phyloP scores from a whole-genome alignment of 1,140 invertebrate genomes.

The Neodiprion fabricii region DNA sequence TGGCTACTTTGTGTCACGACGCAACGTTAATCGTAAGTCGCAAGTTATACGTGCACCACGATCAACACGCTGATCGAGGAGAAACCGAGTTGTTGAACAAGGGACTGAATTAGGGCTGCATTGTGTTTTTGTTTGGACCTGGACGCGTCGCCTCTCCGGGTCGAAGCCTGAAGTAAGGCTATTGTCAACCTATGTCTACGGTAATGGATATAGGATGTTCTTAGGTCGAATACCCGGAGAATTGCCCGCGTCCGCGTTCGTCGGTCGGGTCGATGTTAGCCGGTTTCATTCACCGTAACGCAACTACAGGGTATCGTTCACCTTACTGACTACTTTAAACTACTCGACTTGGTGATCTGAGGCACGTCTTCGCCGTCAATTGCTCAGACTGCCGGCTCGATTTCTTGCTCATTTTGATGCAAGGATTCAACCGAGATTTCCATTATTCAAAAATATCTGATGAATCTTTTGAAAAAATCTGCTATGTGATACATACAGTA shows the following conservation, averaged over 20 bases:
- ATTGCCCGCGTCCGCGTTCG: background rate
- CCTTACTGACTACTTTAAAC: background rate
- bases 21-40: background rate
- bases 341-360: background rate
- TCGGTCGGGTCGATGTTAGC: background rate
- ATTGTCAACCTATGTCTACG: constrained; percentile 33
- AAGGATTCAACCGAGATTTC: no score
- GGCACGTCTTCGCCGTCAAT: background rate
- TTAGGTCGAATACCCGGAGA: background rate
- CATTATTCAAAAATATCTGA: no score
- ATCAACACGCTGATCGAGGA: background rate
- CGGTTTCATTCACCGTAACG: background rate
- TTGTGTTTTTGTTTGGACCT: constrained; percentile 35
- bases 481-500: no score
- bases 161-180: constrained; percentile 25
- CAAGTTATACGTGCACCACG: background rate
- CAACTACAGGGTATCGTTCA: background rate
- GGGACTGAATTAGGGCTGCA: constrained; percentile 32
- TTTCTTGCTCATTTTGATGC: background rate
- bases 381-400: background rate
- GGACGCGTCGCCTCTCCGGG: constrained; percentile 15
- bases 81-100: constrained; percentile 16
- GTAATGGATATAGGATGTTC: constrained; percentile 32
- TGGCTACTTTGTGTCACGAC: background rate
- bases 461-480: no score